phyloP scores from a whole-genome alignment of 92 coral and sea anemone genomes.

The Parazoanthus atlanticus region DNA sequence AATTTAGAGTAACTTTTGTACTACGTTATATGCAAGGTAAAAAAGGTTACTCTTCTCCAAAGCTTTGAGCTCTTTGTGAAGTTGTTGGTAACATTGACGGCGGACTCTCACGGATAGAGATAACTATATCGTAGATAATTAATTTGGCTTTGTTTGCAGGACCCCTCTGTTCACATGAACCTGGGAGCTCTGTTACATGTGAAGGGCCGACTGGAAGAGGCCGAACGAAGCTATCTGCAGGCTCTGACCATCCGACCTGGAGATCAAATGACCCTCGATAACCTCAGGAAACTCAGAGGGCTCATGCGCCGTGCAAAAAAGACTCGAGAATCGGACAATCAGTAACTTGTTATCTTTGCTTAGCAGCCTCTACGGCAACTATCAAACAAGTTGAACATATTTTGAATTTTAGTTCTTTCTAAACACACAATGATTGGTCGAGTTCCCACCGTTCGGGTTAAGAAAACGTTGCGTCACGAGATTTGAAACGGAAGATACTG shows the following conservation, averaged over 20 bases:
- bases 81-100: neutral
- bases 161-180: slow-evolving; percentile 91
- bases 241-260: slow-evolving; percentile 79
- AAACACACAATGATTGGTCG: neutral
- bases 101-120: neutral
- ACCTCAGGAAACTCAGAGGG: slow-evolving; percentile 79
- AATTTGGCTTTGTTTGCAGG: slow-evolving; percentile 40
- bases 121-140: neutral
- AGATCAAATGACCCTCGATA: slow-evolving; percentile 79
- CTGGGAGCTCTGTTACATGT: slow-evolving; percentile 95
- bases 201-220: slow-evolving; percentile 72
- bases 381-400: neutral
- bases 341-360: neutral
- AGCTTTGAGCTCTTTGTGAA: neutral
- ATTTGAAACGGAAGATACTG: neutral
- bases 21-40: too few species aligned
- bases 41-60: too few species aligned
- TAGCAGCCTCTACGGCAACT: neutral
- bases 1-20: too few species aligned
- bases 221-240: slow-evolving; percentile 76
- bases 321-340: neutral
- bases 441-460: neutral
- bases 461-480: neutral
- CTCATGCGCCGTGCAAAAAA: slow-evolving; percentile 53
- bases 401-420: neutral